Evolutionary conservation across 30 jellyfish, hydroid and myxozoan genomes (phyloP).

Genomic region (Cassiopea andromeda): DNA sequence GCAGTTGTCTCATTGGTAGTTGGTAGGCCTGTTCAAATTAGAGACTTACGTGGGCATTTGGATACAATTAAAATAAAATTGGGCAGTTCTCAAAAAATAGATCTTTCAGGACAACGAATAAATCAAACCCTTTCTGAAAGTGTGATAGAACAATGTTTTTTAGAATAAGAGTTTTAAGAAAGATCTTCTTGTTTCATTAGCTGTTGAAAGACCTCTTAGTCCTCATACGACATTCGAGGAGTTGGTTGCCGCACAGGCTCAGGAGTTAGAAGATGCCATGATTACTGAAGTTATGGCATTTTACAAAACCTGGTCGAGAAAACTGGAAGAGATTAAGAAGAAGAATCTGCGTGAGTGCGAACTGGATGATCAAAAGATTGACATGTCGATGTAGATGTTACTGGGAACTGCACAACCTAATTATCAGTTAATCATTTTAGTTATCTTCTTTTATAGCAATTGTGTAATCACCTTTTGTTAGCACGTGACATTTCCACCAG

Average conservation of each 20-base stretch:
- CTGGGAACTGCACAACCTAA: background rate
- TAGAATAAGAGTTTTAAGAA: background rate
- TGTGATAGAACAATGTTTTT: background rate
- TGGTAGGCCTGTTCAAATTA: too few relatives aligned
- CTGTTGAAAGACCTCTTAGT: slow-evolving; percentile 82
- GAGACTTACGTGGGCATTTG: too few relatives aligned
- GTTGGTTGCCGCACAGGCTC: slow-evolving; percentile 98
- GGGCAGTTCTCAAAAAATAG: too few relatives aligned
- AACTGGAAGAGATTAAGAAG: slow-evolving; percentile 87
- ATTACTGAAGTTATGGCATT: slow-evolving; percentile 95
- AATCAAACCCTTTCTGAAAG: too few relatives aligned
- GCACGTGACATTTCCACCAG: too few relatives aligned
- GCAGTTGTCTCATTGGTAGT: too few relatives aligned
- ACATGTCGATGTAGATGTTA: slow-evolving; percentile 9
- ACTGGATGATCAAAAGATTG: slow-evolving; percentile 57
- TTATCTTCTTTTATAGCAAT: background rate
- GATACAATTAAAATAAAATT: too few relatives aligned
- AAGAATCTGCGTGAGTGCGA: slow-evolving; percentile 80
- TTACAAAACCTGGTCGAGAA: slow-evolving; percentile 87
- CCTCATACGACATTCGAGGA: slow-evolving; percentile 99
- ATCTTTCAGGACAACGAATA: too few relatives aligned
- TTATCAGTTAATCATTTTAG: background rate
- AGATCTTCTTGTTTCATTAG: slow-evolving; percentile 28
- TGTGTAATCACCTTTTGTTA: background rate
- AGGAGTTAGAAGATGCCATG: slow-evolving; percentile 96